phyloP scores from a whole-genome alignment of 2,113 vertebrate species.

The Paedocypris sp. region DNA sequence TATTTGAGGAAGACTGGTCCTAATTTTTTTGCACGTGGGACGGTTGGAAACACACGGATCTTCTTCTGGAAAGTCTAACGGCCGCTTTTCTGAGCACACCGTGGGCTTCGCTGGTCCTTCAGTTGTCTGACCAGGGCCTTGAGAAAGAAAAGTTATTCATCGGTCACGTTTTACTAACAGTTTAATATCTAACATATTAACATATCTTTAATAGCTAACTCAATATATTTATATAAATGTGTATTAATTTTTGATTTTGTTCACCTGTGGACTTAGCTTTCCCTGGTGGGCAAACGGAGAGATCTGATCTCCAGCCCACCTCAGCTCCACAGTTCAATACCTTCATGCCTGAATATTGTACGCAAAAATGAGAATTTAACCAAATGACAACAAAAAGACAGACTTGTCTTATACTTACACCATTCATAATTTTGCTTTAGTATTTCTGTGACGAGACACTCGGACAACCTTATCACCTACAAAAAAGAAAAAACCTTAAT shows the following conservation, averaged over 20 bases:
- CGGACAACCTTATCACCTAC: conserved; percentile 46
- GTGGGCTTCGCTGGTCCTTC: not conserved
- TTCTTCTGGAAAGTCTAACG: not conserved
- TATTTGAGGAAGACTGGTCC: no score
- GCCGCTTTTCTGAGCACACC: no score
- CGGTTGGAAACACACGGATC: not conserved
- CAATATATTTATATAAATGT: no score
- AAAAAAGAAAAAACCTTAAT: conserved; percentile 8
- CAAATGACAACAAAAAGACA: not conserved
- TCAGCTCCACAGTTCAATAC: conserved; percentile 27
- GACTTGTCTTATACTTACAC: conserved; percentile 47
- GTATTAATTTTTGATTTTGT: not conserved
- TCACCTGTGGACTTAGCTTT: not conserved
- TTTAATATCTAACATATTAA: not conserved
- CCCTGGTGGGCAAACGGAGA: not conserved
- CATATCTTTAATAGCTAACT: not conserved
- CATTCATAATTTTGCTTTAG: conserved; percentile 50
- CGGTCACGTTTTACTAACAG: not conserved
- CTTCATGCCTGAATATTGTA: conserved; percentile 36
- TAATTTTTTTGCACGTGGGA: not conserved
- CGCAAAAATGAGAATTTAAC: not conserved
- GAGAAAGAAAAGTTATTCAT: not conserved
- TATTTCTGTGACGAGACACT: conserved; percentile 40
- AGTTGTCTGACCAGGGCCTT: not conserved
- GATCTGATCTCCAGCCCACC: not conserved